Evolutionary conservation across 1,140 invertebrate genomes (phyloP), one percentile per base, ranked within the genome.

Genomic region (Pristionchus pacificus): DNA sequence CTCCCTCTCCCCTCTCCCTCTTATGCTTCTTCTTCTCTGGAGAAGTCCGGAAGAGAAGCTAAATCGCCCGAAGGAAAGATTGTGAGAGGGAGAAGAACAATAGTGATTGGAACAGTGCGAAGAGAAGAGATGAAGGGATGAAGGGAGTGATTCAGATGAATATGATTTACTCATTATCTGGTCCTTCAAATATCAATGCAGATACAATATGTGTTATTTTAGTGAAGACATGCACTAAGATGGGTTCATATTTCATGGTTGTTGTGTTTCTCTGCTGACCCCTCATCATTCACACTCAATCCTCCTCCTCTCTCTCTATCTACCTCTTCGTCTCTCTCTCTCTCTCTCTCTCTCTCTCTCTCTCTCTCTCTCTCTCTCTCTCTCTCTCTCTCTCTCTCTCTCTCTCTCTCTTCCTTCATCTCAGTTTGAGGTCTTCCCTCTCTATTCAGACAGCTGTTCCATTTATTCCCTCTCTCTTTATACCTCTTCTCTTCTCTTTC

Each of bases 1-100:
- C 55, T n/a, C n/a, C 55, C 55, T 57, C 55, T n/a, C n/a, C 55
- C 55, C 14, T 57, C 55, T 57, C 55, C 55, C 55, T 57, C 55
- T 57, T 57, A 14, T 57, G 14, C 55, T n/a, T 57, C 14, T 14
- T n/a, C n/a, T 57, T n/a, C 55, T 57, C 55, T 14, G 55, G 14
- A 24, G 24, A 57, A 57, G 14, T 14, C n/a, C n/a, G 14, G 55
- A 57, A 57, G 55, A 57, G 14, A 57, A 57, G 55, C 14, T 14
- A 14, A 57, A 57, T n/a, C n/a, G 55, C 14, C 55, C 55, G 55
- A 57, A 57, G 14, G 24, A 14, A 14, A 14, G 14, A 14, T 57
- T n/a, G 55, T 57, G 55, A 14, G 14, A 14, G 14, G 14, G 55
- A 57, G 14, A 24, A 14, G 14, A 57, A 14, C 14, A 57, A 57